Evolutionary conservation across 2,888 invertebrate genomes (phyloP).

Genomic region (Neoaliturus tenellus): DNA sequence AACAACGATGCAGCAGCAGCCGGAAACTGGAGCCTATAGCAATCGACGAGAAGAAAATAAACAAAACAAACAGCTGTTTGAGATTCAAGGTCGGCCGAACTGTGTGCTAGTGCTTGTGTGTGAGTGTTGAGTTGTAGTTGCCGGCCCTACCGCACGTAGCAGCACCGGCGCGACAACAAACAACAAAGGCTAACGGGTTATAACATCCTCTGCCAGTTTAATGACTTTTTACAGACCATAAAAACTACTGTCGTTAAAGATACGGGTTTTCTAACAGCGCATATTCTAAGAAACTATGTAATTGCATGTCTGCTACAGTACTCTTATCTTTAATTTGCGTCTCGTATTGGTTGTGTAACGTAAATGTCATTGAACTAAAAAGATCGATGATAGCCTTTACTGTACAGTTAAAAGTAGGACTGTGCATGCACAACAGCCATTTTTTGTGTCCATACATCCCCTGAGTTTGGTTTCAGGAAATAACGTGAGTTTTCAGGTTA

Average conservation of each 20-base stretch:
- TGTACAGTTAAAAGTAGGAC: too few relatives aligned
- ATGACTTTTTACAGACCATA: neutral
- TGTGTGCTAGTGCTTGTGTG: too few relatives aligned
- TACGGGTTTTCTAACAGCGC: neutral
- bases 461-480: too few relatives aligned
- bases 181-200: conserved; percentile 16
- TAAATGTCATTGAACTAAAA: neutral
- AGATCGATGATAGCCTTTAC: too few relatives aligned
- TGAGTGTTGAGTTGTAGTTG: neutral
- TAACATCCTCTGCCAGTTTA: neutral
- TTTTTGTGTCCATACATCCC: too few relatives aligned
- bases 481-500: too few relatives aligned
- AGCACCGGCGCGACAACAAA: neutral
- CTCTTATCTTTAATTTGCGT: neutral
- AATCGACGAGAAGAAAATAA: neutral
- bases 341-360: neutral
- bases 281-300: neutral
- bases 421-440: too few relatives aligned
- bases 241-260: neutral
- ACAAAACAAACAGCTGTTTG: conserved; percentile 14
- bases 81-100: neutral
- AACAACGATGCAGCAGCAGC: too few relatives aligned
- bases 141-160: neutral
- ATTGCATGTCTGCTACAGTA: neutral
- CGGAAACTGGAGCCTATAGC: too few relatives aligned